A percentile compares a stretch with the other conserved stretches of the same genome.
phyloP scores from a whole-genome alignment of 2,797 vertebrate species.

The Luscinia luscinia region DNA sequence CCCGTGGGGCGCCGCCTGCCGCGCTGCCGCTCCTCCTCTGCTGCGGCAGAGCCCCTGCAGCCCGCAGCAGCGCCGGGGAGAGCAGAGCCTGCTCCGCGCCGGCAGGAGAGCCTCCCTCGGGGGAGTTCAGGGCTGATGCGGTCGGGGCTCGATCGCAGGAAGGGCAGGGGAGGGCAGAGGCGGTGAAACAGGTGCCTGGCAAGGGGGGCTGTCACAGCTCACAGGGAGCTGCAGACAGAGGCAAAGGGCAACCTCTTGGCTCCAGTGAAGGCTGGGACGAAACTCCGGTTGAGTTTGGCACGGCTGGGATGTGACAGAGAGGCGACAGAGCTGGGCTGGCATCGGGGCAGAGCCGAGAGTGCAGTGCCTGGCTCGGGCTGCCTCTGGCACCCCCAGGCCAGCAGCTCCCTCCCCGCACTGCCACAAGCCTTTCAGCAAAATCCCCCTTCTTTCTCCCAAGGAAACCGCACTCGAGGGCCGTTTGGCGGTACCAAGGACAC shows the following conservation, averaged over 20 bases:
- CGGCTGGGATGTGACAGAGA: neutral
- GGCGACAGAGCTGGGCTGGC: neutral
- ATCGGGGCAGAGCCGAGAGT: neutral
- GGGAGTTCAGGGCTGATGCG: neutral
- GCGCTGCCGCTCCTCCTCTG: too few species aligned
- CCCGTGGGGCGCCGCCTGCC: too few species aligned
- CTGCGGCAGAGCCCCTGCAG: neutral
- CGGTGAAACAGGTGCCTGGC: slow-evolving; percentile 30
- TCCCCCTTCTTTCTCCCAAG: too few species aligned
- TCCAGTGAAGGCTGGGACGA: neutral
- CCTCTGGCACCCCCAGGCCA: neutral
- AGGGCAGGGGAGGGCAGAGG: neutral
- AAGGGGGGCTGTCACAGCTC: neutral
- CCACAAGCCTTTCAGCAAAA: neutral
- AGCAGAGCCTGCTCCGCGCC: neutral
- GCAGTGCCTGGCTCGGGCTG: accelerated
- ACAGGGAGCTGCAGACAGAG: neutral
- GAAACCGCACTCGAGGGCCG: accelerated
- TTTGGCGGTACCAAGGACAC: accelerated
- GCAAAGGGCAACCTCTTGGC: neutral
- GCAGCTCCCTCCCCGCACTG: neutral
- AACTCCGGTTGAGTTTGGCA: slow-evolving; percentile 18
- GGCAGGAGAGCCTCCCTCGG: neutral
- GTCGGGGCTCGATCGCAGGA: neutral
- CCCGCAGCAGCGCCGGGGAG: neutral